Percentiles rank a stretch among this genome's conserved stretches.
phyloP scores from a whole-genome alignment of 2,797 vertebrate species.

The Podargus strigoides region DNA sequence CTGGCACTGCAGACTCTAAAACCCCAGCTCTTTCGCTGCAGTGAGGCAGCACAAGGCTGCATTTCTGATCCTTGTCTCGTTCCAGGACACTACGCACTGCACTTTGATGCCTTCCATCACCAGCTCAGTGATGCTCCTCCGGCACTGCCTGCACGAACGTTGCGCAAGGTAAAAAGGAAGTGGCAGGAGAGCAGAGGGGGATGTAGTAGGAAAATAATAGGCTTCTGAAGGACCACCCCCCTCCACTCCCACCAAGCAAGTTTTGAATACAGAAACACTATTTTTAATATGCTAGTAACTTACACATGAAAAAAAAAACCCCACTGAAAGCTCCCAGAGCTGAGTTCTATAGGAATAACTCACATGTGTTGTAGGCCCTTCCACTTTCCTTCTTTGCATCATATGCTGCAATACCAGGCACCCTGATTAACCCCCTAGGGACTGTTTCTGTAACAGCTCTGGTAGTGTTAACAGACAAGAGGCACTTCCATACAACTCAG shows the following conservation, averaged over 20 bases:
- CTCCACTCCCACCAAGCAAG: background rate
- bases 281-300: background rate
- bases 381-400: background rate
- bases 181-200: background rate
- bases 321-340: background rate
- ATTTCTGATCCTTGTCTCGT: conserved; percentile 59
- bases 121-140: conserved; percentile 91
- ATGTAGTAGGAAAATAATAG: background rate
- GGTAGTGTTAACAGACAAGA: background rate
- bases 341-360: background rate
- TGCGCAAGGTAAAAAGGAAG: conserved; percentile 88
- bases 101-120: conserved; percentile 98
- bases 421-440: background rate
- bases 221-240: background rate
- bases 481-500: background rate
- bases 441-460: background rate
- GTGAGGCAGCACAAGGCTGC: background rate
- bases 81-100: conserved; percentile 94
- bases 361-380: fast-evolving
- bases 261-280: background rate
- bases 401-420: background rate
- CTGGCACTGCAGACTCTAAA: background rate
- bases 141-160: conserved; percentile 89
- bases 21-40: background rate
- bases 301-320: background rate